Conservation (phyloP, 2,888 invertebrate species). For the Orthonevra nobilis region DNA sequence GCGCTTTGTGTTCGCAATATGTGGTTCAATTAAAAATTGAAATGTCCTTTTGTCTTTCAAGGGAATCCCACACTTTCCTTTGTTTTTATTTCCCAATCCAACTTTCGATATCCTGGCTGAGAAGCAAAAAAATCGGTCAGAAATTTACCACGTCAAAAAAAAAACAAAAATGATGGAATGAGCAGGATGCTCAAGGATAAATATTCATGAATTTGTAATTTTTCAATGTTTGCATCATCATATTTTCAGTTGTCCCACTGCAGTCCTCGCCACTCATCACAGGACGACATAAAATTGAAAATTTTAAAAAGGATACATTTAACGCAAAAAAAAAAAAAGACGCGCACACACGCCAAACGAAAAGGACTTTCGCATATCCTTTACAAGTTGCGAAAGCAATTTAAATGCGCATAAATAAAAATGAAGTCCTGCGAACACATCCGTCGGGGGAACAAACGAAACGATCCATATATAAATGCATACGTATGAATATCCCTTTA, state of each 20-base stretch:
- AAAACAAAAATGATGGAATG: conserved; percentile 19
- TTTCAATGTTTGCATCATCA: conserved; percentile 64
- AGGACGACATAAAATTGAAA: conserved; percentile 47
- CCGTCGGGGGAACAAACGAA: too few species aligned
- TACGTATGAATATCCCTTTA: conserved; percentile 28
- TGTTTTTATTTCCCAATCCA: background rate
- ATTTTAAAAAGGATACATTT: conserved; percentile 28
- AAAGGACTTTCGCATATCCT: conserved; percentile 42
- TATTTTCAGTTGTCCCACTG: conserved; percentile 24
- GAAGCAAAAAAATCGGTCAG: conserved; percentile 9
- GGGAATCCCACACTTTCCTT: conserved; percentile 18
- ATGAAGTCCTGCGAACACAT: conserved; percentile 50
- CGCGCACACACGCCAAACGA: background rate
- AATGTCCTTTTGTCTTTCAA: conserved; percentile 49
- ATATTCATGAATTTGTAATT: conserved; percentile 67
- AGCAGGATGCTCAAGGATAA: conserved; percentile 16
- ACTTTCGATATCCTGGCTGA: conserved; percentile 15
- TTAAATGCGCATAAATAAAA: conserved; percentile 65
- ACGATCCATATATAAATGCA: too few species aligned
- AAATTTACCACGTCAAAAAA: conserved; percentile 58
- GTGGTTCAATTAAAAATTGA: conserved; percentile 59
- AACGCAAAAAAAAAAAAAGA: conserved; percentile 9
- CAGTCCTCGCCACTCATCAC: conserved; percentile 17
- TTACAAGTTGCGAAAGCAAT: conserved; percentile 52
- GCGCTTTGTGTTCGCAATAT: conserved; percentile 30